phyloP scores from a whole-genome alignment of 1,140 invertebrate species.

The Theocolax elegans region DNA sequence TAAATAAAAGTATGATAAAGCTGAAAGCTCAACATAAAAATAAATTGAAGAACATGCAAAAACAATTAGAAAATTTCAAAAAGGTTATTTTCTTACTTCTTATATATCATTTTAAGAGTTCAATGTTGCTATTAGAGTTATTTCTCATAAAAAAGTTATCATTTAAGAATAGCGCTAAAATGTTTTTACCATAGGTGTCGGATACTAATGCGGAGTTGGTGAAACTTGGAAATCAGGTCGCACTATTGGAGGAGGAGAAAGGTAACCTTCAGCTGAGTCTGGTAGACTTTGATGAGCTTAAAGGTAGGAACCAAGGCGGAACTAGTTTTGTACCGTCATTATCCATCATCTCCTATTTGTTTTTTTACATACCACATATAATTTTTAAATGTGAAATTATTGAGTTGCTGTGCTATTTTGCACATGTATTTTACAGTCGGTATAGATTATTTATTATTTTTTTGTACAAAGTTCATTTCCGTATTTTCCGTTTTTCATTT shows the following conservation, averaged over 20 bases:
- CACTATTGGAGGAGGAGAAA: conserved; percentile 90
- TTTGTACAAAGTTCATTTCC: neutral
- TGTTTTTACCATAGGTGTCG: conserved; percentile 59
- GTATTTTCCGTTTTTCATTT: no score
- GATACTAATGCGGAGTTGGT: conserved; percentile 78
- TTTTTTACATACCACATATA: neutral
- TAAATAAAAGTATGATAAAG: conserved; percentile 86
- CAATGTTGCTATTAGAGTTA: neutral
- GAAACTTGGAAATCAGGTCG: conserved; percentile 80
- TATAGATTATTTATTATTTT: neutral
- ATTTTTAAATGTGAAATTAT: neutral
- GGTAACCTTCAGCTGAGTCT: conserved; percentile 86
- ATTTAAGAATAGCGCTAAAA: conserved; percentile 19
- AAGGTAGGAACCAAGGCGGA: conserved; percentile 72
- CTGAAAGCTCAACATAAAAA: conserved; percentile 82
- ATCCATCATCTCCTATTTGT: conserved; percentile 45
- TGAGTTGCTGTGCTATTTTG: conserved; percentile 20
- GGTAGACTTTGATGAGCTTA: conserved; percentile 82
- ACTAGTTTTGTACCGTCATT: conserved; percentile 50
- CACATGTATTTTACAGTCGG: neutral
- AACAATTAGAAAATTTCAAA: conserved; percentile 82
- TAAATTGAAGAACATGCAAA: conserved; percentile 86
- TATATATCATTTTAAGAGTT: no score
- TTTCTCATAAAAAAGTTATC: conserved; percentile 24
- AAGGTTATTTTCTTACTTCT: conserved; percentile 65